Percentiles rank a stretch among this genome's conserved stretches.
Evolutionary conservation across 2,113 vertebrate species (phyloP).

Genomic region (Dasypus novemcinctus): DNA sequence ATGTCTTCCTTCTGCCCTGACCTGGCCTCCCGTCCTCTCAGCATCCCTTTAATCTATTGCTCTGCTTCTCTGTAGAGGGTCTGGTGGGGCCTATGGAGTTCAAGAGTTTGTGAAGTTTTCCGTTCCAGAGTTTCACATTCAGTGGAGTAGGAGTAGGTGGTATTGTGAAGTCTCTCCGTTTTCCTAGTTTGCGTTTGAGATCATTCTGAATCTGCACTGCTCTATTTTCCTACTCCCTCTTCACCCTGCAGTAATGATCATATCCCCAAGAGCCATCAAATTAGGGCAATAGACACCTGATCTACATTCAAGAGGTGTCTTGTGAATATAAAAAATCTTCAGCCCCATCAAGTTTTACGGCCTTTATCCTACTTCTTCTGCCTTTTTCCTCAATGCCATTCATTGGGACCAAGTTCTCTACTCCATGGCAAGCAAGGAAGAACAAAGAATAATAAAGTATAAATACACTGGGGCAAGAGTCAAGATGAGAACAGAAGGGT

Average conservation of each 20-base stretch:
- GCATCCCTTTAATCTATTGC: not conserved
- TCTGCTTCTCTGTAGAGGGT: not conserved
- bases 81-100: not conserved
- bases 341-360: not conserved
- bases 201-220: not conserved
- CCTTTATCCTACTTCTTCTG: not conserved
- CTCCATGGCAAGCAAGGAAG: not conserved
- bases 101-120: not conserved
- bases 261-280: not conserved
- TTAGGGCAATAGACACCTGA: not conserved
- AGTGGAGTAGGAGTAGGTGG: not conserved
- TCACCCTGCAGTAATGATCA: not conserved
- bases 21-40: not conserved
- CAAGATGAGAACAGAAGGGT: not conserved
- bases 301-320: not conserved
- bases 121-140: not conserved
- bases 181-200: not conserved
- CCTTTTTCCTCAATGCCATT: not conserved
- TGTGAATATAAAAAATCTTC: not conserved
- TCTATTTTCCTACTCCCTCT: not conserved
- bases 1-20: not conserved
- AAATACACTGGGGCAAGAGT: not conserved
- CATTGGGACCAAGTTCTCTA: not conserved
- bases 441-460: not conserved
- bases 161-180: not conserved